These are phyloP conservation scores for Aphelocoma californica DNA, from an alignment of 2,797 vertebrate species.

Conservation along the genomic window DNA sequence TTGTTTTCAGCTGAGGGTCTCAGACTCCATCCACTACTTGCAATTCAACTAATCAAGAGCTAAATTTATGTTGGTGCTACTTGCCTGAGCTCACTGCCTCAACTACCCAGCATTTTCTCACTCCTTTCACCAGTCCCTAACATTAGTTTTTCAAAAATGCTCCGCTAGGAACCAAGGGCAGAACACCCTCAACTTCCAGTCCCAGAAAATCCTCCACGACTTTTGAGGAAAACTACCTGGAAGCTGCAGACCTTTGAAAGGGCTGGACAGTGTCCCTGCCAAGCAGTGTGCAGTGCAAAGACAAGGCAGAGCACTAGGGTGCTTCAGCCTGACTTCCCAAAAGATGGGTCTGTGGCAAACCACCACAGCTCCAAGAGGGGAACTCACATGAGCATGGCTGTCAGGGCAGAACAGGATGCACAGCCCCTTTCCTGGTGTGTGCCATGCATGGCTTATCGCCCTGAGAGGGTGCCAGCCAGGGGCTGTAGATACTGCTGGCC, in stretches of 20 bases:
- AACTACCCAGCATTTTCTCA: neutral
- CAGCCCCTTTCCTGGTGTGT: neutral
- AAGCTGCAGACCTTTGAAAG: accelerated
- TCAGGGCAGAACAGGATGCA: neutral
- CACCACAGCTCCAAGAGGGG: neutral
- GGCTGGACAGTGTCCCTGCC: accelerated
- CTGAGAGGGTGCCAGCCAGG: neutral
- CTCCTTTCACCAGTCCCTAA: neutral
- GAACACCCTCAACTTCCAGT: neutral
- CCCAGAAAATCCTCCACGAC: neutral
- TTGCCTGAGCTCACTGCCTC: neutral
- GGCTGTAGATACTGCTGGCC: neutral
- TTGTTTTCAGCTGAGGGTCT: neutral
- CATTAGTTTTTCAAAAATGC: neutral
- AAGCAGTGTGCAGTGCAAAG: accelerated
- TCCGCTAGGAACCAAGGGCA: neutral
- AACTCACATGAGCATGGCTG: accelerated
- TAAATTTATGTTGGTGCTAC: neutral
- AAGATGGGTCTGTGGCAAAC: neutral
- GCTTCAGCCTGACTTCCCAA: neutral
- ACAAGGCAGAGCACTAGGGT: neutral
- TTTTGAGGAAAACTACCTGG: neutral
- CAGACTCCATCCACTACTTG: neutral
- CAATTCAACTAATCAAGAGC: neutral
- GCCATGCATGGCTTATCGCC: neutral